Evolutionary conservation across 2,888 invertebrate genomes (phyloP).

Genomic region (Ochropacha duplaris): DNA sequence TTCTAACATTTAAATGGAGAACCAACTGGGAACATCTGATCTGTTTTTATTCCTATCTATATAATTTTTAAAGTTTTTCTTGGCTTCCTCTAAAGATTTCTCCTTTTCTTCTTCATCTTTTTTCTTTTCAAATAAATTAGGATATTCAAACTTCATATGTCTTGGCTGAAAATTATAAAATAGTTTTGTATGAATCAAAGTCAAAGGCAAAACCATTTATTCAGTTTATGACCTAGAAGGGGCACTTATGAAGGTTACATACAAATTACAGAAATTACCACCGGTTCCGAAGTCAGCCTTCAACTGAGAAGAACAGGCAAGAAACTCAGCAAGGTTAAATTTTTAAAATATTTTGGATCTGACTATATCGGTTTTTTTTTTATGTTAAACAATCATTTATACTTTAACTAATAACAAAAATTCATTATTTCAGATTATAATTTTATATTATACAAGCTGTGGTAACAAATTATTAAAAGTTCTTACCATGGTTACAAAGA

Average conservation of each 20-base stretch:
- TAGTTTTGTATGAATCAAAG: background rate
- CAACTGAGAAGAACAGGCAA: too few species aligned
- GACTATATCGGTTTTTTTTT: too few species aligned
- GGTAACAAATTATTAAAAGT: background rate
- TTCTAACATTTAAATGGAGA: slow-evolving; percentile 79
- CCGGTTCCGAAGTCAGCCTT: too few species aligned
- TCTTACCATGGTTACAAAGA: slow-evolving; percentile 90
- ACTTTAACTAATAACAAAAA: too few species aligned
- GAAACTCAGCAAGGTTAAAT: too few species aligned
- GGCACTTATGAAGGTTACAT: too few species aligned
- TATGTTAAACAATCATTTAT: too few species aligned
- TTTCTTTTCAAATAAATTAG: slow-evolving; percentile 85
- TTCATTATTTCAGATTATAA: too few species aligned
- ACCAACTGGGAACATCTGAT: slow-evolving; percentile 91
- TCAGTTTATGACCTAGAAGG: too few species aligned
- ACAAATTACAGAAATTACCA: too few species aligned
- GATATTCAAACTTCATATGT: slow-evolving; percentile 88
- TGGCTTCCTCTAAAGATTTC: slow-evolving; percentile 84
- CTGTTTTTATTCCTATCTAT: slow-evolving; percentile 85
- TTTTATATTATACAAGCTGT: background rate
- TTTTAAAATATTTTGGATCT: too few species aligned
- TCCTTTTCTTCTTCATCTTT: slow-evolving; percentile 83
- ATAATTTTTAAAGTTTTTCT: slow-evolving; percentile 83
- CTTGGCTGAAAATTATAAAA: slow-evolving; percentile 84
- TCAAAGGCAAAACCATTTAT: too few species aligned